Evolutionary conservation across 2,113 vertebrate species (phyloP), one percentile per base, ranked within the genome.

Genomic region (Pitta sordida): DNA sequence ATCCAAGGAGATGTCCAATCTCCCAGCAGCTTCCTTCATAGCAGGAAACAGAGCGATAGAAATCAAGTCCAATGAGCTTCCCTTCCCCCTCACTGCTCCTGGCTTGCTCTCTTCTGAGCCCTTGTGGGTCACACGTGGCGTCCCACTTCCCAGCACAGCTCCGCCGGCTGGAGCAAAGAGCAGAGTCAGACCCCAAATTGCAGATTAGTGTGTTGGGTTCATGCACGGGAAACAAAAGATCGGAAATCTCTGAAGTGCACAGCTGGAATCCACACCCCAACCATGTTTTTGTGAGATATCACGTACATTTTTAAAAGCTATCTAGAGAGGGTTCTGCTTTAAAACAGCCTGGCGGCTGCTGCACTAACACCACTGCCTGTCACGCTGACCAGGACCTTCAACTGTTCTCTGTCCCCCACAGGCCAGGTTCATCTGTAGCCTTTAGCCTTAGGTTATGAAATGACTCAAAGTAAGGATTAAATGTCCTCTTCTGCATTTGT

Each of bases 161-260:
- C 74, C 7, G 1, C 80, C 3, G 76, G 88, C 93, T 88, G 90
- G 80, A 92, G 96, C 92, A 78, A 91, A 89, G 89, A 94, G 89
- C 94, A 48, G 86, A 92, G 86, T 93, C 95, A 92, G 96, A 92
- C 88, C 92, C 95, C 81, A 92, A 92, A 86, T 60, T 88, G 86
- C 94, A 93, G 94, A 93, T 93, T 81, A 90, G 86, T 93, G 92
- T 0, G 65, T 75, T 78, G 88, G 94, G 94, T 94, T 95, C 91
- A 90, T 76, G 86, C 62, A 95, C 51, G 92, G 91, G 96, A 96
- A 96, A 94, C 94, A 95, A 88, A 96, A 92, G 94, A 93, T 93
- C 8, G 90, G 95, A 96, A 96, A 96, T 93, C 95, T 96, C 96
- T 94, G 92, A 96, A 96, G 95, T 90, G 86, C 90, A 95, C 92